Conservation (phyloP, 2,113 vertebrate genomes). For the Meleagris gallopavo region DNA sequence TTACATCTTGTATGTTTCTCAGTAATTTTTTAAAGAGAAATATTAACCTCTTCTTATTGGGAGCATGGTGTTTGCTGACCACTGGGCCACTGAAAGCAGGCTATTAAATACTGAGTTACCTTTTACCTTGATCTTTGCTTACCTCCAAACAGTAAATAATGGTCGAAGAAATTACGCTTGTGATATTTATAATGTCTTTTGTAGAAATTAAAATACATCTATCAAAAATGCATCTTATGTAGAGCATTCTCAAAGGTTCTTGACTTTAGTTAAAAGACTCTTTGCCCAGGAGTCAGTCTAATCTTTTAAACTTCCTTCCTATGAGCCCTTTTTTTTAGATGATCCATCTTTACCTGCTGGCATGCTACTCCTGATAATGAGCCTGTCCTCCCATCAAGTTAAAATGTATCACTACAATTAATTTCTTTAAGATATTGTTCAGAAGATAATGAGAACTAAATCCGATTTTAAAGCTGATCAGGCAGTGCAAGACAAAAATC, state of each 20-base stretch:
- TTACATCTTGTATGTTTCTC: neutral
- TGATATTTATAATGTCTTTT: neutral
- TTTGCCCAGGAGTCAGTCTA: conserved; percentile 43
- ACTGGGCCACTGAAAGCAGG: neutral
- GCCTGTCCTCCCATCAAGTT: conserved; percentile 66
- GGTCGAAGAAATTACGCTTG: neutral
- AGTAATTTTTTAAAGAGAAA: neutral
- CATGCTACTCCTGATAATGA: conserved; percentile 70
- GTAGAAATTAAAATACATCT: neutral
- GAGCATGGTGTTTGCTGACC: neutral
- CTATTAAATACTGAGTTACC: neutral
- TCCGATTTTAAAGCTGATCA: conserved; percentile 60
- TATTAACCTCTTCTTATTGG: neutral
- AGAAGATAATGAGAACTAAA: conserved; percentile 67
- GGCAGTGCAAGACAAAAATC: conserved; percentile 26
- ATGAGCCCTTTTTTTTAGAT: conserved; percentile 38
- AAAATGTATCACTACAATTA: conserved; percentile 75
- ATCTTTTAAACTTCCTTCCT: conserved; percentile 62
- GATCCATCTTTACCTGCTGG: conserved; percentile 68
- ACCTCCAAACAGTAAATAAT: neutral
- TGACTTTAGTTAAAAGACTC: conserved; percentile 20
- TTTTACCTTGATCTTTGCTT: neutral
- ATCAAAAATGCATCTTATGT: neutral
- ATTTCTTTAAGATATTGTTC: conserved; percentile 70
- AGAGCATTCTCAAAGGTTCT: conserved; percentile 17